Conservation (phyloP, 2,113 vertebrate species). For the Myanophis thanlyinensis region DNA sequence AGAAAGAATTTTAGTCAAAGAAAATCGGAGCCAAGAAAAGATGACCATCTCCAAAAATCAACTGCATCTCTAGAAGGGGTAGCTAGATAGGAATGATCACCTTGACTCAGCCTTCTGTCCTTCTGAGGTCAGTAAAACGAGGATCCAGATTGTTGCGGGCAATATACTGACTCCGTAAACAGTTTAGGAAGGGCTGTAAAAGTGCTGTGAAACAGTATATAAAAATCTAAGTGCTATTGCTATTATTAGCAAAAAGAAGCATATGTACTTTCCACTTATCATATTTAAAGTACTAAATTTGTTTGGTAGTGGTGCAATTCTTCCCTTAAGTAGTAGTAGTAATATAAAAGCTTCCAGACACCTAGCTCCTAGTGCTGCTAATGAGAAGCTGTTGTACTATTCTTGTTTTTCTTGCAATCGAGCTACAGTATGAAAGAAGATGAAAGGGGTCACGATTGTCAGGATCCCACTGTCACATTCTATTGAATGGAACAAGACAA, state of each 20-base stretch:
- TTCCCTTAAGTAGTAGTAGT: background rate
- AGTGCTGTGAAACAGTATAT: too few species aligned
- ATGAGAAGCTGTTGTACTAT: background rate
- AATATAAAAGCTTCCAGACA: background rate
- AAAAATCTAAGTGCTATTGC: too few species aligned
- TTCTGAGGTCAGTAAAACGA: too few species aligned
- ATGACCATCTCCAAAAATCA: background rate
- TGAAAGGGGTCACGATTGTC: background rate
- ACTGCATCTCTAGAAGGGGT: background rate
- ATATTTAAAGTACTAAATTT: background rate
- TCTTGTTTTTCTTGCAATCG: background rate
- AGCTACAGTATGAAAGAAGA: background rate
- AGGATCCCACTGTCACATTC: background rate
- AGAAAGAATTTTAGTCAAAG: background rate
- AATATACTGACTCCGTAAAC: too few species aligned
- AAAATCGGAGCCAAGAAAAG: background rate
- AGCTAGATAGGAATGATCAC: too few species aligned
- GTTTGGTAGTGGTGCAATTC: background rate
- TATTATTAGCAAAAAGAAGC: background rate
- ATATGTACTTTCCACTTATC: background rate
- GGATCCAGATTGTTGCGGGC: too few species aligned
- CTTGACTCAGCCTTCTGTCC: too few species aligned
- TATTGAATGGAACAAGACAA: background rate
- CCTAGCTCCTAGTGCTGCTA: background rate
- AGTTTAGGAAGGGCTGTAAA: too few species aligned